Evolutionary conservation across 2,797 vertebrate species (phyloP).

Genomic region (Catamblyrhynchus diadema): DNA sequence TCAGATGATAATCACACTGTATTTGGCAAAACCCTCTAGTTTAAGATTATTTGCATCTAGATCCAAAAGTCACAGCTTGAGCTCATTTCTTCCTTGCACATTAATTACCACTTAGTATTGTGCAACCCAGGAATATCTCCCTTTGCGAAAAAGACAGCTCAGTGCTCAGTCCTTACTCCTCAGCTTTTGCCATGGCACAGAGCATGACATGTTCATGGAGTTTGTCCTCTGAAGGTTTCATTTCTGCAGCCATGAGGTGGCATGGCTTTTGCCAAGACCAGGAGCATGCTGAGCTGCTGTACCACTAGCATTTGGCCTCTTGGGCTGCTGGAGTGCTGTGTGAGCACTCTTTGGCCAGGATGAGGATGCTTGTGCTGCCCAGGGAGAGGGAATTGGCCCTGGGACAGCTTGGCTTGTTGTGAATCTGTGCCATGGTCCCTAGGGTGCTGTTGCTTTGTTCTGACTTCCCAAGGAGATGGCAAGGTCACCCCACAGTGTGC

Average conservation of each 20-base stretch:
- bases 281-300: neutral
- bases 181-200: accelerated
- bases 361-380: accelerated
- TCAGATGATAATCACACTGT: neutral
- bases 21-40: neutral
- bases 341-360: neutral
- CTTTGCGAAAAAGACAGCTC: neutral
- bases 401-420: neutral
- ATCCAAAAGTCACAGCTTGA: conserved; percentile 12
- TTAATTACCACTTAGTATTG: neutral
- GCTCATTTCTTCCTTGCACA: neutral
- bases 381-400: neutral
- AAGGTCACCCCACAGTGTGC: neutral
- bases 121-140: neutral
- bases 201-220: neutral
- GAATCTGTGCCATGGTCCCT: neutral
- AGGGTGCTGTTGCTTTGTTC: neutral
- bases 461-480: conserved; percentile 2
- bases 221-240: neutral
- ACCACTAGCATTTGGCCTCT: neutral
- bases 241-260: neutral
- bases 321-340: neutral
- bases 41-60: neutral
- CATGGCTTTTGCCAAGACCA: neutral
- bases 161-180: neutral